Conservation (phyloP, 1,140 invertebrate species). For the Nasonia longicornis region DNA sequence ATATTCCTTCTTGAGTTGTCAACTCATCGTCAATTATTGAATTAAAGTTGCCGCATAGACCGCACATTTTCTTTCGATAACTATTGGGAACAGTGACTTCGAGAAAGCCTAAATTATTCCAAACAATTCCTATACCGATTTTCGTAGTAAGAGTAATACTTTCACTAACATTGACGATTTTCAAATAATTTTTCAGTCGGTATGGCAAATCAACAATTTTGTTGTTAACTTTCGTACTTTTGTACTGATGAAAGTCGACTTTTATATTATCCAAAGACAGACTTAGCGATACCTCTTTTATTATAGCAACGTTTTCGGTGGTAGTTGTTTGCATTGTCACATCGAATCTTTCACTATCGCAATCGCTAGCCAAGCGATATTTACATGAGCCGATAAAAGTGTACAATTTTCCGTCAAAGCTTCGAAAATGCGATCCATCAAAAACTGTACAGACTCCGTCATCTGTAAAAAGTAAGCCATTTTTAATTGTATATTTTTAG, state of each 20-base stretch:
- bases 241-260: slow-evolving; percentile 87
- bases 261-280: slow-evolving; percentile 73
- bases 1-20: slow-evolving; percentile 1
- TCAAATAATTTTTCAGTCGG: slow-evolving; percentile 65
- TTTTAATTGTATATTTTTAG: neutral
- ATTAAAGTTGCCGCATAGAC: slow-evolving; percentile 95
- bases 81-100: slow-evolving; percentile 86
- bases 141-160: slow-evolving; percentile 73
- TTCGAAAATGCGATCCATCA: slow-evolving; percentile 92
- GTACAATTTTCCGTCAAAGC: slow-evolving; percentile 91
- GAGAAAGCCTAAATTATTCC: slow-evolving; percentile 92
- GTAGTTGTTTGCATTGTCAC: slow-evolving; percentile 90
- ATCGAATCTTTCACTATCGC: slow-evolving; percentile 81
- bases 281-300: slow-evolving; percentile 86
- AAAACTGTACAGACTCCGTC: slow-evolving; percentile 84
- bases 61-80: slow-evolving; percentile 85
- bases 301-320: slow-evolving; percentile 84
- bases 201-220: slow-evolving; percentile 78
- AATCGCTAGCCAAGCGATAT: slow-evolving; percentile 87
- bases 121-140: slow-evolving; percentile 85
- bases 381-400: slow-evolving; percentile 93
- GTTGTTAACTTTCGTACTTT: slow-evolving; percentile 88
- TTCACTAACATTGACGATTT: slow-evolving; percentile 73
- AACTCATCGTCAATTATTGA: slow-evolving; percentile 80
- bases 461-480: neutral